Evolutionary conservation across 2,113 vertebrate genomes (phyloP).

Genomic region (Megaptera novaeangliae): DNA sequence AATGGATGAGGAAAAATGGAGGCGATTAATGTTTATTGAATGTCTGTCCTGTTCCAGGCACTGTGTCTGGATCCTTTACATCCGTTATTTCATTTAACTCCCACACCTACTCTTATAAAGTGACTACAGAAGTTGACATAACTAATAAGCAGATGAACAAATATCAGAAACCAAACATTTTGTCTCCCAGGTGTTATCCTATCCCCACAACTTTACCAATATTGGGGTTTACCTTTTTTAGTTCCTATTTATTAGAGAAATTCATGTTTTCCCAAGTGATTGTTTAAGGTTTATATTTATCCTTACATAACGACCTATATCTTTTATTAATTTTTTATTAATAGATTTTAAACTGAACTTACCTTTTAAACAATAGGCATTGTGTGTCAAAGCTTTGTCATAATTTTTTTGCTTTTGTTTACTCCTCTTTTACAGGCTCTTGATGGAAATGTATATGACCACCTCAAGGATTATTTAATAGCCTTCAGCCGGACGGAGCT

Average conservation of each 20-base stretch:
- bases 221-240: slow-evolving; percentile 3
- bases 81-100: not conserved
- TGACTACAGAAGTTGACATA: not conserved
- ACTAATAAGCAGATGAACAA: not conserved
- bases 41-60: not conserved
- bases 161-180: not conserved
- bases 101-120: not conserved
- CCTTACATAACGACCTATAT: not conserved
- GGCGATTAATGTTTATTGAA: not conserved
- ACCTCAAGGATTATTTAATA: slow-evolving; percentile 94
- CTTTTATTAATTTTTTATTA: slow-evolving; percentile 31
- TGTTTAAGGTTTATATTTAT: not conserved
- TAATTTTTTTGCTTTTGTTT: slow-evolving; percentile 29
- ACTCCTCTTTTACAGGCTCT: slow-evolving; percentile 83
- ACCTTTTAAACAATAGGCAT: not conserved
- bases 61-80: not conserved
- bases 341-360: slow-evolving; percentile 33
- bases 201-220: not conserved
- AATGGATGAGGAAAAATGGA: not conserved
- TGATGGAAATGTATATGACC: slow-evolving; percentile 93
- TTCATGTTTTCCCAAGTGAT: not conserved
- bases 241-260: slow-evolving; percentile 4
- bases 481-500: slow-evolving; percentile 96
- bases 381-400: not conserved
- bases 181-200: not conserved